phyloP scores from a whole-genome alignment of 1,140 invertebrate genomes.

The Papilio polytes region DNA sequence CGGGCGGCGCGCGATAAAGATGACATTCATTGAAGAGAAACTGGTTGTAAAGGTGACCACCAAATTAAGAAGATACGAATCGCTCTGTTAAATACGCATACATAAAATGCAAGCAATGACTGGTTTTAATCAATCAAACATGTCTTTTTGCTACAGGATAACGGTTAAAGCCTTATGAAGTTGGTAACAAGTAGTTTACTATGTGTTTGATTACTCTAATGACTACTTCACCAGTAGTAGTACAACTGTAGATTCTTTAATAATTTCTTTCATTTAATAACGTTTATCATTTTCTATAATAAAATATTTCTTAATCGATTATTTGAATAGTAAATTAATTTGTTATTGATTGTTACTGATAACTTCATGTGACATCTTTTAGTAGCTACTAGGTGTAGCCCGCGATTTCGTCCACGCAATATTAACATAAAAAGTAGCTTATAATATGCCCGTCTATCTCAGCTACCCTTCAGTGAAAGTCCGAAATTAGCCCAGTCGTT shows the following conservation, averaged over 20 bases:
- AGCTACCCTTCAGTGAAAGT: too few species aligned
- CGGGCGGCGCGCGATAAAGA: conserved; percentile 7
- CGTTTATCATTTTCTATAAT: too few species aligned
- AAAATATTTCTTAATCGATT: too few species aligned
- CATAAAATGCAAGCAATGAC: conserved; percentile 11
- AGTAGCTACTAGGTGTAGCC: background rate
- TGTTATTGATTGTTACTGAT: too few species aligned
- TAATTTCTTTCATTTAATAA: too few species aligned
- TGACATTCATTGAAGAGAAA: conserved; percentile 30
- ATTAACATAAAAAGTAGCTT: too few species aligned
- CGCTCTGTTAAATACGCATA: background rate
- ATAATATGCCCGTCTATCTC: too few species aligned
- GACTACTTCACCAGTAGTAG: background rate
- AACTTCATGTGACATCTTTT: background rate
- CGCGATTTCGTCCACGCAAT: too few species aligned
- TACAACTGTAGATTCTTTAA: background rate
- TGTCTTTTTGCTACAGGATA: background rate
- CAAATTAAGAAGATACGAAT: conserved; percentile 27
- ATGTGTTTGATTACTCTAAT: background rate
- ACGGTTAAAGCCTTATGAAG: background rate
- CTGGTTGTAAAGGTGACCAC: conserved; percentile 27
- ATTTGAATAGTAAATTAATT: too few species aligned
- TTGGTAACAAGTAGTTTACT: background rate
- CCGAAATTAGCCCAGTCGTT: too few species aligned
- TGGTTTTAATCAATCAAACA: background rate